These are phyloP conservation scores for Pseudomyrmex dendroicus DNA, from an alignment of 1,140 invertebrate species.

Conservation along the genomic window DNA sequence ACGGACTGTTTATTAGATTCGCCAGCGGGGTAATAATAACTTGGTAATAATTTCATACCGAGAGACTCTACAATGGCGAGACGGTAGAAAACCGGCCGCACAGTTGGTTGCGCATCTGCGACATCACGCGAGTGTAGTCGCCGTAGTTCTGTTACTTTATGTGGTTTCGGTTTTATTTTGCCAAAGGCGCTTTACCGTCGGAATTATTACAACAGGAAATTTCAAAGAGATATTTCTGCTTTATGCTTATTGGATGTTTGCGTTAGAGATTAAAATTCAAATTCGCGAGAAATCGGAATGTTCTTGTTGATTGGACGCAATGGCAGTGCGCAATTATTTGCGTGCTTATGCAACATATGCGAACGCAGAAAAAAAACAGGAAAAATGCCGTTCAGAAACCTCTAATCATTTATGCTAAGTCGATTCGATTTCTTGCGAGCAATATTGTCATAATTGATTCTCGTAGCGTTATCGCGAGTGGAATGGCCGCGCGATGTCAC, in stretches of 20 bases:
- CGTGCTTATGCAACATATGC: conserved; percentile 52
- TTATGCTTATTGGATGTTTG: neutral
- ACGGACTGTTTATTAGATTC: conserved; percentile 72
- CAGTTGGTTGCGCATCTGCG: conserved; percentile 65
- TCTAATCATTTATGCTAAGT: conserved; percentile 49
- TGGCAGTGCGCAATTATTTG: neutral
- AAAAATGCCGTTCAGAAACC: conserved; percentile 27
- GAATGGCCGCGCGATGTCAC: conserved; percentile 67
- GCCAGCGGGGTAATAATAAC: conserved; percentile 68
- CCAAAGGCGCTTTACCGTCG: neutral
- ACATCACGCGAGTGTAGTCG: conserved; percentile 55
- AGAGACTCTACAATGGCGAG: conserved; percentile 48
- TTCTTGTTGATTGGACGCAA: neutral
- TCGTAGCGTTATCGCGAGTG: conserved; percentile 50
- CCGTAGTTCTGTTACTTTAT: conserved; percentile 9
- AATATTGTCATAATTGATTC: conserved; percentile 24
- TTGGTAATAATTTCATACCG: conserved; percentile 68
- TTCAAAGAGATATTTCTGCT: neutral
- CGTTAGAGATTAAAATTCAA: too few relatives aligned
- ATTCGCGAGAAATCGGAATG: too few relatives aligned
- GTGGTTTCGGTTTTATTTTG: neutral
- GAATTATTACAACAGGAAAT: neutral
- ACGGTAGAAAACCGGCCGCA: conserved; percentile 61
- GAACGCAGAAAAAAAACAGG: conserved; percentile 48
- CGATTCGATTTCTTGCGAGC: conserved; percentile 21